phyloP scores from a whole-genome alignment of 2,888 invertebrate genomes.

The Rhamnusium bicolor region DNA sequence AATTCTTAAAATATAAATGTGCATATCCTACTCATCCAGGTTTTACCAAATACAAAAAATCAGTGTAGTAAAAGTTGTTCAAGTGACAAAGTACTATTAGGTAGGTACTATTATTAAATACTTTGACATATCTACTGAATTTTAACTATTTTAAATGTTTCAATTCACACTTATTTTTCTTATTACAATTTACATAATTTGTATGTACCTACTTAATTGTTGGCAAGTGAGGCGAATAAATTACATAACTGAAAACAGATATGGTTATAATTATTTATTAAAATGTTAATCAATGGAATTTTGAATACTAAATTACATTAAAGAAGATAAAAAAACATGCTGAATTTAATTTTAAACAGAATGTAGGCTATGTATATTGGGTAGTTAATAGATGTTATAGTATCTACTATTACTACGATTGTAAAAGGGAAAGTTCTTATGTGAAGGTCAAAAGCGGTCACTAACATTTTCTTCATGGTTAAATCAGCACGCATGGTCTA shows the following conservation, averaged over 20 bases:
- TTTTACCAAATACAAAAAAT: too few species aligned
- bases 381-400: neutral
- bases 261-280: neutral
- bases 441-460: slow-evolving; percentile 36
- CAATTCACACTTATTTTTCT: neutral
- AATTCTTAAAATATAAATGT: too few species aligned
- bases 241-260: neutral
- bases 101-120: neutral
- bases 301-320: neutral
- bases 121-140: neutral
- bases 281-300: neutral
- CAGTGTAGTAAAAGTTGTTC: neutral
- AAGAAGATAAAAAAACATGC: neutral
- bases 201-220: neutral
- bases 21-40: too few species aligned
- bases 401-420: neutral
- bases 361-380: neutral
- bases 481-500: neutral
- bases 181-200: neutral
- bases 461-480: slow-evolving; percentile 28
- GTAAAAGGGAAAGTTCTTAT: slow-evolving; percentile 37
- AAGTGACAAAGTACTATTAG: neutral
- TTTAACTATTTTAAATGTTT: too few species aligned
- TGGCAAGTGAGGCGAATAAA: neutral
- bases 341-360: neutral